A percentile compares a stretch with the other conserved stretches of the same genome.
Conservation (phyloP, 1,140 invertebrate species). For the Brachystomella parvula region DNA sequence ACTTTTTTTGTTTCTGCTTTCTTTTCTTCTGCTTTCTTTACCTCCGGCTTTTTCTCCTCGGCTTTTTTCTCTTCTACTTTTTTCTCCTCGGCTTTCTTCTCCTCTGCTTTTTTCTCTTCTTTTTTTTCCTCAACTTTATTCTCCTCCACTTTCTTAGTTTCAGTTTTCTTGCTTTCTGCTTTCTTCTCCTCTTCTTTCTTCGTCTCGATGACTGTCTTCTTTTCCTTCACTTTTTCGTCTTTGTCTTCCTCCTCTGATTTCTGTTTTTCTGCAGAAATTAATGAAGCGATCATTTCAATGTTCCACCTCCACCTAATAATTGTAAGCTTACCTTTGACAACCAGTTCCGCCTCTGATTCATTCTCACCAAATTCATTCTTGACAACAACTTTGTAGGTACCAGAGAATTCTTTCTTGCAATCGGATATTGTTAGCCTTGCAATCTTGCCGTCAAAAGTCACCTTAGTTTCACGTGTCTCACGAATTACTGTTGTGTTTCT, state of each 20-base stretch:
- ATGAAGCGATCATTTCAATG: not conserved
- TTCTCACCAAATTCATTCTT: constrained; percentile 74
- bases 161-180: constrained; percentile 32
- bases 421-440: constrained; percentile 64
- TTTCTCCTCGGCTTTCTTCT: constrained; percentile 27
- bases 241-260: constrained; percentile 43
- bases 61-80: constrained; percentile 41
- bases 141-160: constrained; percentile 23
- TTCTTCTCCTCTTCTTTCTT: constrained; percentile 44
- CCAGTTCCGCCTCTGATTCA: constrained; percentile 67
- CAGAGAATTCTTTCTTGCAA: constrained; percentile 59
- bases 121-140: constrained; percentile 27
- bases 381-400: constrained; percentile 68
- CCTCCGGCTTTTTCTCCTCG: constrained; percentile 23
- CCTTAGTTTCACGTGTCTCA: constrained; percentile 58
- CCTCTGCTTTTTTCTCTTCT: constrained; percentile 44
- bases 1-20: constrained; percentile 35
- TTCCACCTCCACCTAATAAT: constrained; percentile 37
- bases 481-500: constrained; percentile 62
- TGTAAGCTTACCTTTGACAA: constrained; percentile 50
- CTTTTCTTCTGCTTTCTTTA: constrained; percentile 44
- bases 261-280: constrained; percentile 41
- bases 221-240: too few species aligned
- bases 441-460: constrained; percentile 70
- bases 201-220: constrained; percentile 20